phyloP scores from a whole-genome alignment of 2,797 vertebrate genomes.

The Sebastes miniatus region DNA sequence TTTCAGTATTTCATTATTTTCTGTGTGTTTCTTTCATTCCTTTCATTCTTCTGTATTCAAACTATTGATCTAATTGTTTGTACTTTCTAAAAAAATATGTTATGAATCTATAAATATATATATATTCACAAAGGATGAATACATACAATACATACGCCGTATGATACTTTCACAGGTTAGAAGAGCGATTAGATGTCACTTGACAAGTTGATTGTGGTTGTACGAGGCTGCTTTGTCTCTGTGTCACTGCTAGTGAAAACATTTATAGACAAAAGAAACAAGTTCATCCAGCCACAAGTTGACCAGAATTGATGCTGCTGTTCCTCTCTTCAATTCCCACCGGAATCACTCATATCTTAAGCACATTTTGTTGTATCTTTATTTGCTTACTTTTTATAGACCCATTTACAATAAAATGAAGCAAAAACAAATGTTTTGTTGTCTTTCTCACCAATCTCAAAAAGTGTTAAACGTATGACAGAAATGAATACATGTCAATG shows the following conservation, averaged over 20 bases:
- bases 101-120: background rate
- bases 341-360: constrained; percentile 5
- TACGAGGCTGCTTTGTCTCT: background rate
- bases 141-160: background rate
- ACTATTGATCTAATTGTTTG: constrained; percentile 1
- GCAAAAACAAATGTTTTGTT: background rate
- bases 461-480: background rate
- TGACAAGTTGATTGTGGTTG: background rate
- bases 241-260: background rate
- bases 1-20: constrained; percentile 17
- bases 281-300: background rate
- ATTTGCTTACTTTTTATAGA: constrained; percentile 54
- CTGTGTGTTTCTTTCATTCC: constrained; percentile 1
- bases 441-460: constrained; percentile 2
- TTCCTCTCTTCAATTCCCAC: constrained; percentile 12
- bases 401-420: constrained; percentile 73
- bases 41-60: constrained; percentile 35
- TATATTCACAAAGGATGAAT: background rate
- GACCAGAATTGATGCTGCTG: background rate
- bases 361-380: constrained; percentile 1
- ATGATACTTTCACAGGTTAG: background rate
- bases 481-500: background rate
- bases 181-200: background rate
- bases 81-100: constrained; percentile 17
- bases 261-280: background rate